Percentiles rank a stretch among this genome's conserved stretches.
These are phyloP conservation scores for Oryzias melastigma DNA, from an alignment of 2,113 vertebrate genomes.

Conservation along the genomic window DNA sequence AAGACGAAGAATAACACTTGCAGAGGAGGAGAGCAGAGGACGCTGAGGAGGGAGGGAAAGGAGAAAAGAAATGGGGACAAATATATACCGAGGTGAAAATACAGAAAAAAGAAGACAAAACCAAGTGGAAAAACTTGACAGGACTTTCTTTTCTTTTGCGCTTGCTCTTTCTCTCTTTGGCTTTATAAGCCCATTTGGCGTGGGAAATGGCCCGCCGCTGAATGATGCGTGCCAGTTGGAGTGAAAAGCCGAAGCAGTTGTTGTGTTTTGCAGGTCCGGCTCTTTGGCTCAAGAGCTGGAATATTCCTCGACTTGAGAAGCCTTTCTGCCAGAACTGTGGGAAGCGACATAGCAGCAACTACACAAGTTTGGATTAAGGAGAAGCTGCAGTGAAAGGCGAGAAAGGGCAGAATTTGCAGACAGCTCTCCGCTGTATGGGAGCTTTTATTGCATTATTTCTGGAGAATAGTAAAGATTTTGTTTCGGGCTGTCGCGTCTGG, in stretches of 20 bases:
- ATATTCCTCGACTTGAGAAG: slow-evolving; percentile 35
- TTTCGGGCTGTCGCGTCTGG: slow-evolving; percentile 23
- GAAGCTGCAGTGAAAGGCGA: slow-evolving; percentile 16
- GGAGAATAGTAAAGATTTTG: slow-evolving; percentile 28
- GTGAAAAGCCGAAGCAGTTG: slow-evolving; percentile 33
- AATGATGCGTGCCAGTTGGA: slow-evolving; percentile 46
- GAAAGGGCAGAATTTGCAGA: slow-evolving; percentile 27
- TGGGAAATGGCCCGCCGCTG: slow-evolving; percentile 58
- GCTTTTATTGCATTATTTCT: slow-evolving; percentile 33
- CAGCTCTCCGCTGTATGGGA: slow-evolving; percentile 38
- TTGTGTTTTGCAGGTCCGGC: slow-evolving; percentile 36
- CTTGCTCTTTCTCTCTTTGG: slow-evolving; percentile 13
- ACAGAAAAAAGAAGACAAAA: slow-evolving; percentile 57
- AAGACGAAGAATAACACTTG: slow-evolving; percentile 59
- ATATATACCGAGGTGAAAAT: slow-evolving; percentile 58
- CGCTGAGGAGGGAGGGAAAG: slow-evolving; percentile 33
- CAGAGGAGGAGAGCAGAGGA: slow-evolving; percentile 13
- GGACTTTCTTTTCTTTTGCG: slow-evolving; percentile 44
- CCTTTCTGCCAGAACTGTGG: slow-evolving; percentile 39
- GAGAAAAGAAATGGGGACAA: slow-evolving; percentile 56
- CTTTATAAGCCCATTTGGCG: slow-evolving; percentile 34
- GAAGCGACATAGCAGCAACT: slow-evolving; percentile 26
- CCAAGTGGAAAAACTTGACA: slow-evolving; percentile 60
- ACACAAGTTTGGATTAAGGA: slow-evolving; percentile 23
- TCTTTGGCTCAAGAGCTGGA: slow-evolving; percentile 53